Evolutionary conservation across 2,888 invertebrate species (phyloP).

Genomic region (Drosophila nr. fundita): DNA sequence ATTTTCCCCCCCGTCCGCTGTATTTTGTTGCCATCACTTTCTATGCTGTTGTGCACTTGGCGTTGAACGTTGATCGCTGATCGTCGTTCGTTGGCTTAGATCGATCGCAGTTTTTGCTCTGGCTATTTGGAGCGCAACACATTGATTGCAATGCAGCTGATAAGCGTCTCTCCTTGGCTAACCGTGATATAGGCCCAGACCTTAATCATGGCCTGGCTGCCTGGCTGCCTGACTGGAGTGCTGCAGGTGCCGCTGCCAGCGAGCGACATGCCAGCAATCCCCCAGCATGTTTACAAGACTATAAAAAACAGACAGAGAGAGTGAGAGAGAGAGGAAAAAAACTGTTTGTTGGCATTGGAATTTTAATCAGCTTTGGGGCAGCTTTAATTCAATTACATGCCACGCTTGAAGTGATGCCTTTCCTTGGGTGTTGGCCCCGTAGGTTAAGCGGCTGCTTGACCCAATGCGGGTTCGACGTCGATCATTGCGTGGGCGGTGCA

Average conservation of each 20-base stretch:
- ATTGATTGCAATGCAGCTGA: constrained; percentile 72
- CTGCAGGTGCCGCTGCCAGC: constrained; percentile 64
- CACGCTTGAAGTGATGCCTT: constrained; percentile 66
- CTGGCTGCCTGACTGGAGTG: constrained; percentile 9
- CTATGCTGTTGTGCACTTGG: constrained; percentile 49
- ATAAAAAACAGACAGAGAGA: constrained; percentile 9
- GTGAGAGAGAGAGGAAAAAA: background rate
- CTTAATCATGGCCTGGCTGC: constrained; percentile 36
- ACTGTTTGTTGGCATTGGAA: constrained; percentile 56
- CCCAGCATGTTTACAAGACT: constrained; percentile 52
- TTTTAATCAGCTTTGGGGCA: constrained; percentile 74
- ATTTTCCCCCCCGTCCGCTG: constrained; percentile 6
- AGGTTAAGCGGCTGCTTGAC: constrained; percentile 54
- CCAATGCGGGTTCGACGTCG: constrained; percentile 47
- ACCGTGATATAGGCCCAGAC: constrained; percentile 25
- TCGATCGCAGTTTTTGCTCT: constrained; percentile 47
- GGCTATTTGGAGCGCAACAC: constrained; percentile 65
- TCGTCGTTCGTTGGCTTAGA: constrained; percentile 44
- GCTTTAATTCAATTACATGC: constrained; percentile 77
- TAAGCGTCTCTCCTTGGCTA: constrained; percentile 49
- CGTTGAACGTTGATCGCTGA: constrained; percentile 28
- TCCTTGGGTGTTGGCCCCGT: constrained; percentile 37
- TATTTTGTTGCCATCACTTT: constrained; percentile 63
- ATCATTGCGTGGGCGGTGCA: constrained; percentile 34
- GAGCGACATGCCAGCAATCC: constrained; percentile 61